These are phyloP conservation scores for Chaetops frenatus DNA, from an alignment of 2,113 vertebrate genomes.

Conservation along the genomic window DNA sequence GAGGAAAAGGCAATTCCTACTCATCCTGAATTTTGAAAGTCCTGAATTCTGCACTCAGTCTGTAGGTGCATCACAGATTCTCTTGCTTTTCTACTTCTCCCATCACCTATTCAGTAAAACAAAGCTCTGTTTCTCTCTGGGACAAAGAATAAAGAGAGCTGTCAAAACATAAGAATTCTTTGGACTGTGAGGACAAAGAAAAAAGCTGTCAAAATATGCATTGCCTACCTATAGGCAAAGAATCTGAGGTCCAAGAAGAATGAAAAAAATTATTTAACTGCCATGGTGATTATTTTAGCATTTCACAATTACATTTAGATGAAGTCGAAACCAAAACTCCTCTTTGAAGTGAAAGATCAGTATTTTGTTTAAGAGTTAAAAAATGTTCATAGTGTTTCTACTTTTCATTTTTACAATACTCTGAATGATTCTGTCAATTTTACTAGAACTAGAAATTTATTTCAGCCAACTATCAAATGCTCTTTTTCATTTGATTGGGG, in stretches of 20 bases:
- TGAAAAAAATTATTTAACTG: neutral
- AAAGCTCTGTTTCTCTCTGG: neutral
- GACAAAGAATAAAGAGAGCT: neutral
- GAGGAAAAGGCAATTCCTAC: neutral
- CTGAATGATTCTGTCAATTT: neutral
- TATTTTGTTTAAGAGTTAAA: neutral
- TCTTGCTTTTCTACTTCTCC: neutral
- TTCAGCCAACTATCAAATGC: neutral
- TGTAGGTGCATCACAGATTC: neutral
- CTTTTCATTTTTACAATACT: neutral
- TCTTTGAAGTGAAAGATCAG: neutral
- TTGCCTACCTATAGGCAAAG: neutral
- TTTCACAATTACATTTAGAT: neutral
- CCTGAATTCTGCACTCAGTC: neutral
- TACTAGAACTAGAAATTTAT: neutral
- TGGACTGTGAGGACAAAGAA: neutral
- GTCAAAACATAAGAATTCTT: neutral
- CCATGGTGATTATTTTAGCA: neutral
- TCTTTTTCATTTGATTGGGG: neutral
- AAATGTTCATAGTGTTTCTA: neutral
- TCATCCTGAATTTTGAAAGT: neutral
- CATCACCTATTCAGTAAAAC: neutral
- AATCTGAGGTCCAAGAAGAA: neutral
- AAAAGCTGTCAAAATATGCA: neutral
- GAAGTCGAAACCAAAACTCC: neutral